Evolutionary conservation across 2,888 invertebrate species (phyloP), one percentile per base, ranked within the genome.

Genomic region (Caenorhabditis panamensis): DNA sequence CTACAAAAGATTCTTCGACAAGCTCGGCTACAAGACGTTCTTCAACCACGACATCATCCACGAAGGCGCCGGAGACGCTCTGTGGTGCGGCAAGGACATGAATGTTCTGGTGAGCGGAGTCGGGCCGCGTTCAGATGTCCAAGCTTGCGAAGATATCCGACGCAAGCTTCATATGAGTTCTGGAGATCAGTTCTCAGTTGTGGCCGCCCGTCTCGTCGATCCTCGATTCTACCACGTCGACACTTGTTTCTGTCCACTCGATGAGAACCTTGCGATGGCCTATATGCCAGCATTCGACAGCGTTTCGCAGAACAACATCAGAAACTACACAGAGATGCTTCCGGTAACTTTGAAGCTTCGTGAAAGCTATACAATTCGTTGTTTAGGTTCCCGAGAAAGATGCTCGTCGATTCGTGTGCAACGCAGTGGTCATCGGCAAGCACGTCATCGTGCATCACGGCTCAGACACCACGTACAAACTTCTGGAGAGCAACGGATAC

Each of bases 141-240:
- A 82, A 13, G 87, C 88, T 11, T 75, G 86, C 31, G 56, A 64
- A 11, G 84, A 85, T 49, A 78, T 89, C 36, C 76, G 75, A 20
- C 78, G 80, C 37, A 72, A 79, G 61, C 67, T 89, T 63, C 53
- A 37, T 11, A 75, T 58, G n/a, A 22, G 26, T 37, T 58, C 67
- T 8, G 75, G 80, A 13, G 79, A 80, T 22, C 22, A 37, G 1
- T 80, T 71, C 49, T 53, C 49, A 16, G 73, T 77, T 1, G 76
- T 80, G 6, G 69, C 76, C 26, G 75, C 68, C 28, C 63, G 79
- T 22, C 47, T 83, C 6, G 73, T 78, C 11, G 68, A 76, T 64
- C 76, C 73, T 54, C 87, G 89, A 16, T 90, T 89, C 79, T 90
- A 90, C 75, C 90, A 90, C 67, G 83, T 90, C 54, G 90, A 90